Evolutionary conservation across 2,113 vertebrate genomes (phyloP).

Genomic region (Microcebus tavaratra): DNA sequence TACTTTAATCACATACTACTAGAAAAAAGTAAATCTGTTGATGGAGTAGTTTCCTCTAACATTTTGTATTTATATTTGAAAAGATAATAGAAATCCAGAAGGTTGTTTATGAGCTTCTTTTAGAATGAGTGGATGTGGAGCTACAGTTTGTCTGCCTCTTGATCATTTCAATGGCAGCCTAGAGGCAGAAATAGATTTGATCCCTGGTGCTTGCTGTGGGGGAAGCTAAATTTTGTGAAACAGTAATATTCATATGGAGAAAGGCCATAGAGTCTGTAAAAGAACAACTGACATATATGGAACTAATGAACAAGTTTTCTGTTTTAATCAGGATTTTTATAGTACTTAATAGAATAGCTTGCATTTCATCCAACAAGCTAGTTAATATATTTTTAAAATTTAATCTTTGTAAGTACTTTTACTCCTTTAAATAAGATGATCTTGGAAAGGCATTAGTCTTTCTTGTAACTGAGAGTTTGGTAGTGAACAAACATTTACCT

Average conservation of each 20-base stretch:
- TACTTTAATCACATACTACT: not conserved
- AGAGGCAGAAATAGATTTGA: not conserved
- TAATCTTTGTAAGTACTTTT: not conserved
- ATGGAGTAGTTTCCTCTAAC: not conserved
- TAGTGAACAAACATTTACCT: not conserved
- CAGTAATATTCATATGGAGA: not conserved
- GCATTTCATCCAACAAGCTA: not conserved
- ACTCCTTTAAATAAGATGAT: not conserved
- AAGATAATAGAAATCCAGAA: not conserved
- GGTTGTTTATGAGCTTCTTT: not conserved
- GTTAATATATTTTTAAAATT: not conserved
- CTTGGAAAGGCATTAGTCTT: not conserved
- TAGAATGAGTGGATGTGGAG: not conserved
- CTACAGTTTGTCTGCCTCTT: not conserved
- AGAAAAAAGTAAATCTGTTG: slow-evolving; percentile 4
- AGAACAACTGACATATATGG: not conserved
- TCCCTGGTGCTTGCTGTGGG: not conserved
- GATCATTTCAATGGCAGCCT: not conserved
- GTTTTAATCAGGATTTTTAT: not conserved
- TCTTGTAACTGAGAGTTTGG: not conserved
- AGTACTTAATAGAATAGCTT: not conserved
- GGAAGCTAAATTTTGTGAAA: not conserved
- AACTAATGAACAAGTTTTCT: not conserved
- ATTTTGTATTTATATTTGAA: slow-evolving; percentile 34
- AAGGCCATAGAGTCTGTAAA: not conserved